Evolutionary conservation across 2,888 invertebrate species (phyloP), one percentile per base, ranked within the genome.

Genomic region (Leptinotarsa haldemani): DNA sequence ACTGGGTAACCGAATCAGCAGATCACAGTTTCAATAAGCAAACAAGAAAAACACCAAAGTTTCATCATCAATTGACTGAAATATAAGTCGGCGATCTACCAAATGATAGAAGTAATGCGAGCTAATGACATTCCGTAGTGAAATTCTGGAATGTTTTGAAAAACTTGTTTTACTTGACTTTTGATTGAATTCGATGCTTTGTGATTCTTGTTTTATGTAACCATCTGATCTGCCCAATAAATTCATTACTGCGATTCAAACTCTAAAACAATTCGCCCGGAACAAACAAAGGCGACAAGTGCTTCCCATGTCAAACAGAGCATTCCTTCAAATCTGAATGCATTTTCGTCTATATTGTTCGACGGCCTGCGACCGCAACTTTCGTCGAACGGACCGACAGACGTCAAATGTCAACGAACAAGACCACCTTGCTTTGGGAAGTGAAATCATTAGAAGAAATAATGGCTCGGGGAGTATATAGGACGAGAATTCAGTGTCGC

Each of bases 401-500:
- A 82, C 80, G 83, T 83, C 82, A 82, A 82, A 82, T 75, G 80
- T 80, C 80, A 81, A 79, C 73, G 77, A 69, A 77, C 81, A 79
- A 80, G 84, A 82, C 85, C 86, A 86, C 85, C 85, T 84, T 84
- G 83, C 83, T 81, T 73, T 85, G 85, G 85, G 86, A 86, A 85
- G 70, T 66, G 71, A 46, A 72, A 71, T 72, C 70, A 72, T 75
- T 65, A 69, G 40, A 69, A 58, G 66, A 52, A 77, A 78, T 74
- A 78, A 75, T 65, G 20, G 18, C n/a, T 46, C 46, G 16, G 13
- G 53, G 53, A 20, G 50, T 25, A 56, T 25, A 56, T 9, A 22
- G 52, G 22, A 48, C 61, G 25, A 56, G 22, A 56, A 4, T 20
- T 56, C 56, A 13, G 56, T 20, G 56, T 13, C 56, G 5, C 56